These are phyloP conservation scores for Caenorhabditis becei DNA, from an alignment of 2,888 invertebrate species.

Conservation along the genomic window DNA sequence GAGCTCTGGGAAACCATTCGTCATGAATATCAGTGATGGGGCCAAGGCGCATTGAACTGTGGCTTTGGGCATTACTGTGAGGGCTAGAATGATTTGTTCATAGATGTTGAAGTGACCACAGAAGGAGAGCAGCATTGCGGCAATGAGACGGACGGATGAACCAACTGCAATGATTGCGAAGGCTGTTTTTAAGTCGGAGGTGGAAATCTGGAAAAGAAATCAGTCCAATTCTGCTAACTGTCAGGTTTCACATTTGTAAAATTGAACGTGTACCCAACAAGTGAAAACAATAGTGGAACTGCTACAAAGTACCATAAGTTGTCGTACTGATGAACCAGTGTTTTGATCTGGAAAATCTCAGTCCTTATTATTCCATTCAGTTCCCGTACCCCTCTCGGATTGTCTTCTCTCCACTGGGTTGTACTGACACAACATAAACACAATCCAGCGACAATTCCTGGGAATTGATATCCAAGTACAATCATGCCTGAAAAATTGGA, in stretches of 20 bases:
- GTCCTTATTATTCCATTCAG: background rate
- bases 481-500: conserved; percentile 49
- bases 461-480: conserved; percentile 58
- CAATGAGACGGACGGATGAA: conserved; percentile 38
- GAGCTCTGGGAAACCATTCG: conserved; percentile 57
- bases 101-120: conserved; percentile 52
- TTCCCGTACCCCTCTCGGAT: conserved; percentile 33
- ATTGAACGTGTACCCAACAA: conserved; percentile 64
- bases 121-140: conserved; percentile 51
- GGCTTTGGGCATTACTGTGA: conserved; percentile 62
- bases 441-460: conserved; percentile 62
- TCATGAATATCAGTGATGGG: conserved; percentile 47
- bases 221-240: background rate
- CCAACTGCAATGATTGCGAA: conserved; percentile 45
- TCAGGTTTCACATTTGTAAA: conserved; percentile 52
- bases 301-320: conserved; percentile 64
- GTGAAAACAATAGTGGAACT: conserved; percentile 61
- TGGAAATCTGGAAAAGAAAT: conserved; percentile 22
- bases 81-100: conserved; percentile 61
- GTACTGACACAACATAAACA: conserved; percentile 49
- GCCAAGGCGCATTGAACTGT: conserved; percentile 68
- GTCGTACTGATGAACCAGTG: conserved; percentile 52
- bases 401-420: conserved; percentile 65
- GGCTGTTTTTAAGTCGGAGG: conserved; percentile 40
- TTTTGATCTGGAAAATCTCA: conserved; percentile 40